Evolutionary conservation across 2,888 invertebrate species (phyloP), one percentile per base, ranked within the genome.

Genomic region (Stenurella melanura): DNA sequence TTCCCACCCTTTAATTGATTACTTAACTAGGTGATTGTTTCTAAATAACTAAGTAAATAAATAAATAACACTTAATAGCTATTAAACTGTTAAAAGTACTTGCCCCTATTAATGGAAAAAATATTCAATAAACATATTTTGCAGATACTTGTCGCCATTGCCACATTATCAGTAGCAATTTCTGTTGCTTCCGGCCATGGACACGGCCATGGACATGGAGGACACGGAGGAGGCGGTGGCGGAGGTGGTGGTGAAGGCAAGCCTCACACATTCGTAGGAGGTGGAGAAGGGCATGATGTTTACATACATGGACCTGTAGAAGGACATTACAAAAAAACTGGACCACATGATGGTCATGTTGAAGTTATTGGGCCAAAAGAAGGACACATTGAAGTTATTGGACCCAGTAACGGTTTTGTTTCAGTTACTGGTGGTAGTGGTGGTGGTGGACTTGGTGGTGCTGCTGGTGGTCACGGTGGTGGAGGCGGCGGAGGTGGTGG

Each of bases 111-210:
- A 34, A 34, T 34, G 7, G 5, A n/a, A n/a, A n/a, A n/a, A n/a
- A n/a, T n/a, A n/a, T n/a, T n/a, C n/a, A n/a, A 34, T 42, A n/a
- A 50, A 50, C n/a, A 50, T 50, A 50, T 50, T 50, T 50, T 50
- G n/a, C 50, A 50, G 50, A n/a, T 50, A n/a, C n/a, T n/a, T n/a
- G 50, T 15, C n/a, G n/a, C n/a, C 15, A 15, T 50, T 50, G 50
- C n/a, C 50, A 50, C n/a, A 15, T 15, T 50, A 12, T 50, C n/a
- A 1, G n/a, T 50, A n/a, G 50, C 50, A n/a, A 50, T 50, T 50
- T 12, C 50, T 50, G 12, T n/a, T 50, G 4, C 50, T n/a, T n/a
- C 50, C n/a, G 50, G 50, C 0, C 50, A 50, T n/a, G 50, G 50
- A 7, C 50, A 50, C n/a, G 50, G 50, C 6, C 50, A 50, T 50